Base-by-base conservation (phyloP, 2,797 vertebrate genomes). In the Fratercula arctica region DNA sequence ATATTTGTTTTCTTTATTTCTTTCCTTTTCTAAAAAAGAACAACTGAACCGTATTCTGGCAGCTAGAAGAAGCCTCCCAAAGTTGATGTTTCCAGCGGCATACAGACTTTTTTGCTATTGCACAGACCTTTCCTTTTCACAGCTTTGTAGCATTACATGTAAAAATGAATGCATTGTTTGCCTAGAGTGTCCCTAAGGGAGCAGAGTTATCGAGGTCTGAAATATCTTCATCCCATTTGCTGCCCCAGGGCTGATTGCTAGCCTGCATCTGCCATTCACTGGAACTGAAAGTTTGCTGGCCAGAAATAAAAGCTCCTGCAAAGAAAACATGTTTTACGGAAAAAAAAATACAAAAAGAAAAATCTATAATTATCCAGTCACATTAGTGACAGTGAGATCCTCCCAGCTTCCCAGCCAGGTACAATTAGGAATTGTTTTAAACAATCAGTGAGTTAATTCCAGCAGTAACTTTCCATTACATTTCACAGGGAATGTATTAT, bases 361-460 rank as follows among this genome's bases (percentile, higher is more conserved):
- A 81, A 93, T 87, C 79, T 83, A 3, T 91, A 96, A 94, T 95
- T 95, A 94, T 63, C 73, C 66, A 91, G 63, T 84, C 91, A 89
- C 76, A 24, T 69, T 78, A 69, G 59, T 35, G 79, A 69, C 94
- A 94, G 76, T 19, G 54, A 92, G 90, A 94, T 53, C 93, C 85
- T 97, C 90, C 90, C 93, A 88, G 59, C 76, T 95, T 91, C 85
- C 73, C 85, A 96, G 63, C 33, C 89, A 94, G 4, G 33, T 96
- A 91, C 82, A 96, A 94, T 95, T 95, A 94, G 73, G 53, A 89
- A 92, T 83, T 93, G 93, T 95, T 92, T 91, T 76, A 95, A 97
- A 95, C 76, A 93, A 95, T 88, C 85, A 67, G 25, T 63, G 91
- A 96, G 82, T 92, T 96, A 95, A 93, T 95, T 94, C 96, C 69